A percentile compares a stretch with the other conserved stretches of the same genome.
phyloP scores from a whole-genome alignment of 2,888 invertebrate species.

The Nephrocerus scutellatus region DNA sequence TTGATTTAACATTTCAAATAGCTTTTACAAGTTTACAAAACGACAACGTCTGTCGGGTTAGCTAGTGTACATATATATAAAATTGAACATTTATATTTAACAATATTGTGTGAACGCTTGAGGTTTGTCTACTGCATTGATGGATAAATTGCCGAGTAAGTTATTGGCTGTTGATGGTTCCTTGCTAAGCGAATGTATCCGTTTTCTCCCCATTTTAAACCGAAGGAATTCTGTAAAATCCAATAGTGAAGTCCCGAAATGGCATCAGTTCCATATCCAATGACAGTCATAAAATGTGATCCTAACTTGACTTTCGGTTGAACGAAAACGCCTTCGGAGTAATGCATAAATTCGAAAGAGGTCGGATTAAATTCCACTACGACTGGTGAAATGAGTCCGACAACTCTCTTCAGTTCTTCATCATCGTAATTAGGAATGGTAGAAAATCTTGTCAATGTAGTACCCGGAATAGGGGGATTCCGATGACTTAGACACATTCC shows the following conservation, averaged over 20 bases:
- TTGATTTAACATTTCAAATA: no score
- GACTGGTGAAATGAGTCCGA: conserved; percentile 33
- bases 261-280: conserved; percentile 37
- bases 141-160: conserved; percentile 35
- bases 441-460: conserved; percentile 26
- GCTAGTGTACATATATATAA: no score
- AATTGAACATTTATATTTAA: no score
- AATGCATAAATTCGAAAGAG: conserved; percentile 42
- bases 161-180: conserved; percentile 21
- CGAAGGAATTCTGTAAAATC: conserved; percentile 41
- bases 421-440: conserved; percentile 28
- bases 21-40: no score
- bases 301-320: conserved; percentile 25
- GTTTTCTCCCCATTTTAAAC: conserved; percentile 37
- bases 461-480: conserved; percentile 14
- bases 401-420: conserved; percentile 23
- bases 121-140: no score
- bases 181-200: conserved; percentile 37
- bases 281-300: conserved; percentile 36
- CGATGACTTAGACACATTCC: conserved; percentile 29
- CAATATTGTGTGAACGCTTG: no score
- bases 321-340: conserved; percentile 36
- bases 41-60: no score
- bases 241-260: conserved; percentile 30
- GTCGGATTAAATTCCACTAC: conserved; percentile 38